Conservation (phyloP, 1,140 invertebrate species). For the Bombus sibiricus region DNA sequence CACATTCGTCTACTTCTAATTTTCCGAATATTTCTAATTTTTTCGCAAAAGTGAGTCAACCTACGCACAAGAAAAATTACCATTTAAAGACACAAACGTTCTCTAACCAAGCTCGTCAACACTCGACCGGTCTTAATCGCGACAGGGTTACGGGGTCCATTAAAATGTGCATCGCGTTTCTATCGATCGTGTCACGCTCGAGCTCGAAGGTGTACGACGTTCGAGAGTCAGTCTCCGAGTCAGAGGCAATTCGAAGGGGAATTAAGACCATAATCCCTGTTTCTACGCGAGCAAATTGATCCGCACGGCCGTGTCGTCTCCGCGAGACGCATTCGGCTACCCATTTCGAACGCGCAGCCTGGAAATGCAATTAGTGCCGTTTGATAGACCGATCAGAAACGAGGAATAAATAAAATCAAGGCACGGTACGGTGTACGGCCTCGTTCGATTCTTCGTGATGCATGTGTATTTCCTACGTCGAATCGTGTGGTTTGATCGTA, state of each 20-base stretch:
- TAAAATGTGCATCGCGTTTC: conserved; percentile 7
- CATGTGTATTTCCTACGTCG: background rate
- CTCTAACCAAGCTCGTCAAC: background rate
- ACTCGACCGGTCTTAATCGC: background rate
- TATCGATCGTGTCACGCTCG: background rate
- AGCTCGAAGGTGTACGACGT: background rate
- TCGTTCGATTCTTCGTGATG: background rate
- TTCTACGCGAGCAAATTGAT: conserved; percentile 32
- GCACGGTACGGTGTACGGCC: background rate
- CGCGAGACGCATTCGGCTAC: background rate
- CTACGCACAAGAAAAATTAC: background rate
- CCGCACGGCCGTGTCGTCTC: background rate
- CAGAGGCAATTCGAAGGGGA: conserved; percentile 12
- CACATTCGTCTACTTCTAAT: too few relatives aligned
- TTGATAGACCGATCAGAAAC: background rate
- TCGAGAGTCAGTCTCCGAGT: conserved; percentile 2
- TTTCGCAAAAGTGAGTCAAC: too few relatives aligned
- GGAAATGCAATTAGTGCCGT: conserved; percentile 20
- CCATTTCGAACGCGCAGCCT: background rate
- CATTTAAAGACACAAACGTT: too few relatives aligned
- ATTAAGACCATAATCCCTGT: conserved; percentile 39
- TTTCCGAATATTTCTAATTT: too few relatives aligned
- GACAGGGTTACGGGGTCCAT: background rate
- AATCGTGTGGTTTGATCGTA: conserved; percentile 31
- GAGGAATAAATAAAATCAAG: background rate